Conservation (phyloP, 2,888 invertebrate genomes). For the Lasius fuliginosus region DNA sequence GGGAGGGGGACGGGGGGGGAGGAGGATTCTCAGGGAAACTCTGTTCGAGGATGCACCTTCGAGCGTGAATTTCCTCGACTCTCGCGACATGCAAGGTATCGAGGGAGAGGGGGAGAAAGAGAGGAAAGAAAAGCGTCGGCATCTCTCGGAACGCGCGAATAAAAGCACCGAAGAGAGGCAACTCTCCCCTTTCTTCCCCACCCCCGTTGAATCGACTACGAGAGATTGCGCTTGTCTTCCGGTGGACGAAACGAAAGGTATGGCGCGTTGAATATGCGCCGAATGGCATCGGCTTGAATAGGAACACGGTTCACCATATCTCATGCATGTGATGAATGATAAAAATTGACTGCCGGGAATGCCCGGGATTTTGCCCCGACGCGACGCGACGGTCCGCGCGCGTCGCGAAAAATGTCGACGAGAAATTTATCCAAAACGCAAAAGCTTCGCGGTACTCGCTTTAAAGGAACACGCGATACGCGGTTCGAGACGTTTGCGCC, state of each 20-base stretch:
- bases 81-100: conserved; percentile 36
- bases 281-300: conserved; percentile 33
- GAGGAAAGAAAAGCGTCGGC: conserved; percentile 12
- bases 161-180: conserved; percentile 28
- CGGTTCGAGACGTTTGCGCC: not conserved
- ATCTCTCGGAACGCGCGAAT: not conserved
- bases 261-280: conserved; percentile 21
- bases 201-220: conserved; percentile 42
- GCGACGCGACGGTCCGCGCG: no score
- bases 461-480: not conserved
- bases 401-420: not conserved
- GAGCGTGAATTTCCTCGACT: conserved; percentile 64
- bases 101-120: not conserved
- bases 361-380: no score
- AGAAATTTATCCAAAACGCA: not conserved
- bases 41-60: conserved; percentile 59
- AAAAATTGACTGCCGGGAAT: conserved; percentile 28
- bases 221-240: conserved; percentile 49
- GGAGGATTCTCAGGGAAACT: conserved; percentile 52
- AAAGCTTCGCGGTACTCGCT: not conserved
- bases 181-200: not conserved
- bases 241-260: conserved; percentile 35
- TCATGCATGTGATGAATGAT: conserved; percentile 27
- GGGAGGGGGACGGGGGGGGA: conserved; percentile 59
- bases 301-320: conserved; percentile 15